Percentiles rank a stretch among this genome's conserved stretches.
These are phyloP conservation scores for Athalia cordata DNA, from an alignment of 2,888 invertebrate genomes.

Conservation along the genomic window DNA sequence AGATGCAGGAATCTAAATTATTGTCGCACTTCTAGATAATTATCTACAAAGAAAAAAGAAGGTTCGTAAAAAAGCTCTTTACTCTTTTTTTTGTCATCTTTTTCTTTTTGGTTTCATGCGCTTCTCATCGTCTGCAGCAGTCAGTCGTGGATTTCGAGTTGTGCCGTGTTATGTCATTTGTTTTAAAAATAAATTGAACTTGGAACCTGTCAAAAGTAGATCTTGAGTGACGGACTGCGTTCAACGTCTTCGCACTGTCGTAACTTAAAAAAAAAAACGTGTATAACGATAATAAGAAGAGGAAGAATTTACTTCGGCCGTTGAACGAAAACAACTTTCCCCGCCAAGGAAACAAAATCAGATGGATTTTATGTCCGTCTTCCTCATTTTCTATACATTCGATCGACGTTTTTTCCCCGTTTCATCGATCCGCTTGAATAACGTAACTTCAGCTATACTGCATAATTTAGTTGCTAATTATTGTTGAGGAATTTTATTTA, in stretches of 20 bases:
- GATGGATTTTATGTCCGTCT: neutral
- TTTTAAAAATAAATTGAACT: conserved; percentile 35
- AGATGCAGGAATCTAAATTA: too few species aligned
- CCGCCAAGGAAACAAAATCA: neutral
- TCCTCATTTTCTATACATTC: too few species aligned
- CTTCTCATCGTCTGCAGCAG: neutral
- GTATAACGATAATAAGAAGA: neutral
- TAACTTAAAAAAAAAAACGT: neutral
- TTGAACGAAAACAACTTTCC: neutral
- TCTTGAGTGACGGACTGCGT: conserved; percentile 8
- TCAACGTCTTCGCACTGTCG: conserved; percentile 10
- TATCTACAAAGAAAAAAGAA: too few species aligned
- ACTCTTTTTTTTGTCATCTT: too few species aligned
- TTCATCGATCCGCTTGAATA: too few species aligned
- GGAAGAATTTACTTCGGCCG: neutral
- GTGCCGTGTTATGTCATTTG: conserved; percentile 25
- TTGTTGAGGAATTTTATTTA: too few species aligned
- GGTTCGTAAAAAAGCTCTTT: too few species aligned
- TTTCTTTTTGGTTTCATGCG: neutral
- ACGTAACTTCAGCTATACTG: too few species aligned
- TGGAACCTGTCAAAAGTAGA: conserved; percentile 21
- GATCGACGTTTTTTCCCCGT: too few species aligned
- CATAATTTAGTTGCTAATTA: too few species aligned
- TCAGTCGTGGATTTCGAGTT: neutral
- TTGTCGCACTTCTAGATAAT: too few species aligned